Base-by-base conservation (phyloP, 2,113 vertebrate genomes). In the Hyla sarda region DNA sequence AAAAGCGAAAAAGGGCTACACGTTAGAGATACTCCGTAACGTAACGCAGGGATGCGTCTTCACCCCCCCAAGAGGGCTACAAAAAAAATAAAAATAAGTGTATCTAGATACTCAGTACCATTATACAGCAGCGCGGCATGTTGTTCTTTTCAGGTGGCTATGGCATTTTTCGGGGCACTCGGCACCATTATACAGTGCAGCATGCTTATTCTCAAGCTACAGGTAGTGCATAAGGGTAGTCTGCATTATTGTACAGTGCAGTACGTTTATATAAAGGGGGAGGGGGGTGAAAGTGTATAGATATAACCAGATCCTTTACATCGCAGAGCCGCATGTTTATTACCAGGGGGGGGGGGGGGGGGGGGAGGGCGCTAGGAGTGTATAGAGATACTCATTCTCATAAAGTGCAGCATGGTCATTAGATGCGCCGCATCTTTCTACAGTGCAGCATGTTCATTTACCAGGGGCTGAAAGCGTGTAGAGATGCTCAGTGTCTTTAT, bases 81-180 rank as follows among this genome's bases (percentile, higher is more conserved):
- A 84, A 72, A 84, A 41, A 41, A 41, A 41, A 41, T 41, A 41
- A 85, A 85, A 16, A 82, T 62, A 85, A 86, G 67, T 86, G 85
- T 86, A 86, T 86, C 77, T 86, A 82, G 85, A 81, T 82, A 82
- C 85, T 86, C 85, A 47, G 78, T 81, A 74, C 78, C 84, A 86
- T 72, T 86, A 86, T 67, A 73, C 85, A 73, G 23, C 85, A 73
- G 23, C 52, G 62, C 77, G n/a, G 84, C 84, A 86, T 86, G 84
- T 86, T 86, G 16, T 86, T 81, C 71, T 73, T 65, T 81, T 72
- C 77, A 81, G 84, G 47, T 25, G 77, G 84, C 62, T 86, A 86
- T 71, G 84, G 77, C 77, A 81, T 73, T 73, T 60, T 28, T 80
- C 58, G 76, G 71, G 60, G 84, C 75, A 79, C 60, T 78, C 48